phyloP scores from a whole-genome alignment of 2,113 vertebrate genomes.

The Prochilodus magdalenae region DNA sequence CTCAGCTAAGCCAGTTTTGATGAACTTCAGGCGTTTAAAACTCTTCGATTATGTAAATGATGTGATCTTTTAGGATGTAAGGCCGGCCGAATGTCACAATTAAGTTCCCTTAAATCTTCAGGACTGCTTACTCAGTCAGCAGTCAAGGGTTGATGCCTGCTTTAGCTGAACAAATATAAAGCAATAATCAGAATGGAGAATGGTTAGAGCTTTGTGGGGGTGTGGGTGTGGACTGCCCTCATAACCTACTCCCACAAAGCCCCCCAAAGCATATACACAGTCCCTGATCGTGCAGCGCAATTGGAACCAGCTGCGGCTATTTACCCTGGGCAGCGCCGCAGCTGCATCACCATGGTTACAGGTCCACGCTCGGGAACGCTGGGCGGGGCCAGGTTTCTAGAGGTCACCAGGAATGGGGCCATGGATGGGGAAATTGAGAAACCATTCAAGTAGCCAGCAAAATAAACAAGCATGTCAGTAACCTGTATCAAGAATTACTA shows the following conservation, averaged over 20 bases:
- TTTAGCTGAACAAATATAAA: constrained; percentile 16
- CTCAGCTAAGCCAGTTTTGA: constrained; percentile 1
- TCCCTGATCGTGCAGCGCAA: constrained; percentile 53
- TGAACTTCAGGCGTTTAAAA: constrained; percentile 9
- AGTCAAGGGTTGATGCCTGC: constrained; percentile 11
- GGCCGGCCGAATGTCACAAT: neutral
- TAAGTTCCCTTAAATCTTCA: neutral
- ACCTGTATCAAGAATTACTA: neutral
- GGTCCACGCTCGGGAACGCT: constrained; percentile 49
- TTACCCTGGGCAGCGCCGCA: constrained; percentile 63
- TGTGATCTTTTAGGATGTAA: neutral
- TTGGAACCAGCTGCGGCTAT: constrained; percentile 75
- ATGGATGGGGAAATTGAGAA: constrained; percentile 22
- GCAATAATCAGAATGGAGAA: constrained; percentile 15
- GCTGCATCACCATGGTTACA: constrained; percentile 63
- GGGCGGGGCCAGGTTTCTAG: constrained; percentile 43
- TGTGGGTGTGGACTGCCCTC: neutral
- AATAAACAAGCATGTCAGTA: neutral
- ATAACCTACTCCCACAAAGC: neutral
- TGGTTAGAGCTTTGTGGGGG: neutral
- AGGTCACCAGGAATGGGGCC: constrained; percentile 48
- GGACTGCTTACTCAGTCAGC: neutral
- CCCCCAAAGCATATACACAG: constrained; percentile 19
- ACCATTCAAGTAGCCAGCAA: neutral
- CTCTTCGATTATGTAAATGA: neutral